Base-by-base conservation (phyloP, 1,140 invertebrate genomes). In the Meloidogyne chitwoodi region DNA sequence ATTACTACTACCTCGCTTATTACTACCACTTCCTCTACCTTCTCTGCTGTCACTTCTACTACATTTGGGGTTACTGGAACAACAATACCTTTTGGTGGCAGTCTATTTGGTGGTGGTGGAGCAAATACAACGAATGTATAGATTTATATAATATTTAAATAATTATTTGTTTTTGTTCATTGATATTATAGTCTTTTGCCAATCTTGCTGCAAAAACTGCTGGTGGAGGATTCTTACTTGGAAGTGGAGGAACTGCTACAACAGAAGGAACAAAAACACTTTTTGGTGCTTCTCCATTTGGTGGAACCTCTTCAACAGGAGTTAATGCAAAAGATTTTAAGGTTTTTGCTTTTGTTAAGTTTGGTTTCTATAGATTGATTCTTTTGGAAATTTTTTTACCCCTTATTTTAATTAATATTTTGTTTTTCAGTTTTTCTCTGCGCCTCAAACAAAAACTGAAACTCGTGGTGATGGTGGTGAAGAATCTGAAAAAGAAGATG, bases 401-500 rank as follows among this genome's bases (percentile, higher is more conserved):
- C n/a, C n/a, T n/a, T n/a, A n/a, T n/a, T n/a, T n/a, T n/a, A n/a
- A n/a, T n/a, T n/a, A n/a, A n/a, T n/a, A n/a, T 67, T 73, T 61
- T 61, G 10, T 73, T 65, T 73, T 62, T 24, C 70, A 73, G 34
- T 64, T 38, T n/a, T 64, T 44, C 27, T 27, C 34, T 75, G 8
- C 34, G 3, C 63, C 73, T 11, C 64, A 68, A 24, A n/a, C 19
- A 48, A 19, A 29, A 8, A 48, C 29, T 56, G 61, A 24, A 29
- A 26, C 74, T 41, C 27, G 38, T n/a, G 48, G n/a, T 12, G 63
- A 34, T 31, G 67, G n/a, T n/a, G 76, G 61, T 62, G 64, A 77
- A 3, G 76, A 67, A 5, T 77, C 76, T 3, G 76, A 77, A 14
- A 73, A 76, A 26, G 76, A 77, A 56, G 73, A 73, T 12, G 24